Percentiles rank a stretch among this genome's conserved stretches.
Conservation (phyloP, 2,113 vertebrate species). For the Hippocampus zosterae region DNA sequence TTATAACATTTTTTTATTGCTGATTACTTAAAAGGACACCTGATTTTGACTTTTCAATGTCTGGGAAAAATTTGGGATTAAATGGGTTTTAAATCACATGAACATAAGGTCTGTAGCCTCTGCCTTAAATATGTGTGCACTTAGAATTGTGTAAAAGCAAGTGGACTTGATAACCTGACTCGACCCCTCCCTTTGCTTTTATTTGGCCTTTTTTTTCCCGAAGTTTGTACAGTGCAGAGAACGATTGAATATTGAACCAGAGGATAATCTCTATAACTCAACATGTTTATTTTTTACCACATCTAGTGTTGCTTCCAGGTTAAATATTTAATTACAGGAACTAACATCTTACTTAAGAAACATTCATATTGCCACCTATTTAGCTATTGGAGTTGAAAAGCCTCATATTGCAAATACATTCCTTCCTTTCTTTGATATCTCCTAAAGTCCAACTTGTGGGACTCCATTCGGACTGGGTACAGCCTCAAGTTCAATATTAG, state of each 20-base stretch:
- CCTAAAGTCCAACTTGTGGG: background rate
- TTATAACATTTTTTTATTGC: too few relatives aligned
- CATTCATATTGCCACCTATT: background rate
- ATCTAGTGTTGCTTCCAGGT: background rate
- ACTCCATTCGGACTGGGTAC: slow-evolving; percentile 8
- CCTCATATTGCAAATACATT: background rate
- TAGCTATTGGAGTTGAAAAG: background rate
- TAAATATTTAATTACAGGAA: background rate
- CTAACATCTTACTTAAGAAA: background rate
- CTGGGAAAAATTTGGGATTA: too few relatives aligned
- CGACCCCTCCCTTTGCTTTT: slow-evolving; percentile 14
- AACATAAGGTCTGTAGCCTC: background rate
- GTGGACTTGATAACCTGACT: slow-evolving; percentile 12
- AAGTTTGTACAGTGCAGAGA: background rate
- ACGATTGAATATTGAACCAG: slow-evolving; percentile 10
- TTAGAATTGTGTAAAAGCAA: slow-evolving; percentile 11
- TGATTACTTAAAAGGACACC: too few relatives aligned
- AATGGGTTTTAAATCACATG: background rate
- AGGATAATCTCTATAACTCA: background rate
- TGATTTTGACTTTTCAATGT: too few relatives aligned
- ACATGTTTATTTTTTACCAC: background rate
- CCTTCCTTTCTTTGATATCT: slow-evolving; percentile 10
- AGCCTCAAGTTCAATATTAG: background rate
- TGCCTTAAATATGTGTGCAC: background rate
- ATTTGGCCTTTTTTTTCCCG: background rate